Percentiles rank a stretch among this genome's conserved stretches.
Conservation (phyloP, 2,113 vertebrate species). For the Sitta europaea region DNA sequence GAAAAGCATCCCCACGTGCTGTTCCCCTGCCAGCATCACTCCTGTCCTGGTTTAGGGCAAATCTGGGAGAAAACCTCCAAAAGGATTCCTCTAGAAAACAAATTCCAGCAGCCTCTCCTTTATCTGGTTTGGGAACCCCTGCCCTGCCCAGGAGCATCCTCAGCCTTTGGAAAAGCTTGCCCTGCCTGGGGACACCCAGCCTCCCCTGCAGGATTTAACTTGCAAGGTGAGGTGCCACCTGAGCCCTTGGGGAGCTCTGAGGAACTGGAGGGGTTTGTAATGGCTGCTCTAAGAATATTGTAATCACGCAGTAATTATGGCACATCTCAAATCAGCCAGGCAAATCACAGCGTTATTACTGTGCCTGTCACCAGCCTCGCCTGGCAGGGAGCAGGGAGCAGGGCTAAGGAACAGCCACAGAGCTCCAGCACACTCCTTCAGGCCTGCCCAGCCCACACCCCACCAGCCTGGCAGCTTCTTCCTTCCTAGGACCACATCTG, state of each 20-base stretch:
- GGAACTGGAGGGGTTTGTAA: not conserved
- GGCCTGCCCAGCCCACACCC: not conserved
- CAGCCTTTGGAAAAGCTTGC: not conserved
- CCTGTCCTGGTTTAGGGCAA: too few species aligned
- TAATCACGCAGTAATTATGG: conserved; percentile 58
- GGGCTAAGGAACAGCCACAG: not conserved
- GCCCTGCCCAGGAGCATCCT: not conserved
- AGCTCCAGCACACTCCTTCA: not conserved
- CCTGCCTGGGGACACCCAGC: not conserved
- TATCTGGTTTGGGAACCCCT: too few species aligned
- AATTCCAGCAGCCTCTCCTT: too few species aligned
- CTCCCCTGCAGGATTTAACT: not conserved
- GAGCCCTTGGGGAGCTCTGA: conserved; percentile 13
- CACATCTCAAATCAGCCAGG: conserved; percentile 48
- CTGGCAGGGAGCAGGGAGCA: not conserved
- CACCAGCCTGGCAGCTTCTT: not conserved
- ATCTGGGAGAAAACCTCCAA: too few species aligned
- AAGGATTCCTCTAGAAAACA: too few species aligned
- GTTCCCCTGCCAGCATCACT: not conserved
- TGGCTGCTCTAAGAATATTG: conserved; percentile 44
- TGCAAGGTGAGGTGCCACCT: not conserved
- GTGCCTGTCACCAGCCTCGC: not conserved
- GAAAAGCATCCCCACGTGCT: accelerated
- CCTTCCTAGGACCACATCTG: not conserved
- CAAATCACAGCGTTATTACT: conserved; percentile 39